Evolutionary conservation across 1,140 invertebrate genomes (phyloP), one percentile per base, ranked within the genome.

Genomic region (Brachionus rotundiformis): DNA sequence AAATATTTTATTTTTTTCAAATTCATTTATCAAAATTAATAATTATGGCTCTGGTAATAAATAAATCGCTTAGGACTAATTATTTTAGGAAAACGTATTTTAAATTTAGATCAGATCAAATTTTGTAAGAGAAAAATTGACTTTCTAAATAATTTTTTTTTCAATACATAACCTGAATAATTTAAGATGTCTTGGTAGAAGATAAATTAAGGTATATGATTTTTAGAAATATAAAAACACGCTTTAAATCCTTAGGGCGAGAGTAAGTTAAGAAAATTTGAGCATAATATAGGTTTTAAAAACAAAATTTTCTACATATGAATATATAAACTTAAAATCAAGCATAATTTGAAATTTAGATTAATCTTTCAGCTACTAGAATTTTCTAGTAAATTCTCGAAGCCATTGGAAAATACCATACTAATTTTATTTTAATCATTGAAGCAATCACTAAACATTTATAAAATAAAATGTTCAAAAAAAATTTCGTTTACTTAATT

Each of bases 341-440:
- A 73, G 39, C 68, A 44, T 44, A 73, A 73, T 73, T 73, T 73
- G 39, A 41, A 73, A 44, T 73, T 73, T 73, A 73, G 68, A 73
- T 73, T 73, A 73, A 68, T 68, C 63, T 68, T 68, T 68, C 33
- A 68, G 63, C 63, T 73, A 41, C 39, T 73, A 73, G 68, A 73
- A 73, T 41, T 73, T 73, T 44, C 68, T 73, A 73, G 68, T 25
- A 73, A 73, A 73, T 73, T 73, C 68, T 73, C 68, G 68, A 73
- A 73, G 16, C 44, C 36, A 47, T 73, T 73, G 68, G 68, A 73
- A 73, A 73, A 44, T 31, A 73, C 36, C 29, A 73, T n/a, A 27
- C 25, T 27, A 73, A 36, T 36, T 41, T 73, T 73, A 73, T 73
- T 73, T 73, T 73, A 73, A 73, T 73, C 68, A 73, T 73, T 73